phyloP scores from a whole-genome alignment of 2,797 vertebrate genomes.

The Merluccius polli region DNA sequence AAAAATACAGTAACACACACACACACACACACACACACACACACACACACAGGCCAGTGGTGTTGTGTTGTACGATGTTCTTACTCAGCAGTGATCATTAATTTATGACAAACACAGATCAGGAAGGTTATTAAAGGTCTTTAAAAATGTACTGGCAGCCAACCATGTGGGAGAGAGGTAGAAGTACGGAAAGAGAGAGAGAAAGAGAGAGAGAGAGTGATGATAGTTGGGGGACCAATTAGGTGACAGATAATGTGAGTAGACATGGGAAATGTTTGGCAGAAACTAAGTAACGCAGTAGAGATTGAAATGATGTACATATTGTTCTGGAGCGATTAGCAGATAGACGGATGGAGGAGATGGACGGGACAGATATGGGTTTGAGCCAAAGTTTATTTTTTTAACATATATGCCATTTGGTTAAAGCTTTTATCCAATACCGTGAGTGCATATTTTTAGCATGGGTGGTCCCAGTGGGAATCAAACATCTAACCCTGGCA shows the following conservation, averaged over 20 bases:
- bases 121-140: neutral
- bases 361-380: neutral
- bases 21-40: no score
- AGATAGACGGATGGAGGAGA: neutral
- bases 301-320: neutral
- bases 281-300: neutral
- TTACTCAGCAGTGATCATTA: neutral
- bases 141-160: neutral
- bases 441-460: no score
- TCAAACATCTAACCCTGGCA: no score
- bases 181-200: neutral
- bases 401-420: no score
- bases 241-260: neutral
- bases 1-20: no score
- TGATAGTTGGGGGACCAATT: no score
- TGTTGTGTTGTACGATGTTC: neutral
- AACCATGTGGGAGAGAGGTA: neutral
- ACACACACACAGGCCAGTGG: neutral
- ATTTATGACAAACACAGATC: neutral
- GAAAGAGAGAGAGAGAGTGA: neutral
- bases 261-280: neutral
- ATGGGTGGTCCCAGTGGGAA: no score
- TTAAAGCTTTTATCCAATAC: no score
- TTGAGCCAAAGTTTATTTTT: neutral
- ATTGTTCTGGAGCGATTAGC: neutral